Evolutionary conservation across 2,113 vertebrate species (phyloP), one percentile per base, ranked within the genome.

Genomic region (Syngnathus floridae): DNA sequence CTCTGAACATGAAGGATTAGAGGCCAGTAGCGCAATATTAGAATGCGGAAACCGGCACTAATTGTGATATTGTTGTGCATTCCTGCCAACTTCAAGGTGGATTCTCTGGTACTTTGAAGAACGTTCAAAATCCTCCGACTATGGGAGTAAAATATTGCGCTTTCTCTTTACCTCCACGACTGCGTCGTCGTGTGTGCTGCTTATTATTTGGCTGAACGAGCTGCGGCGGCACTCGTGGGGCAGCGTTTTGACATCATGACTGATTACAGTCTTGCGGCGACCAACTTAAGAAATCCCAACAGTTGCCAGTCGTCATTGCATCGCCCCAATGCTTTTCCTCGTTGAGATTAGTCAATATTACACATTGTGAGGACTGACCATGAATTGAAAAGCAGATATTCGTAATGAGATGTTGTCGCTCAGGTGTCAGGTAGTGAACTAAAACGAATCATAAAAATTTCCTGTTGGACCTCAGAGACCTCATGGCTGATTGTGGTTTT

Each of bases 131-230:
- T 45, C 49, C 51, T 56, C 14, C 2, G 52, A 77, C 65, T 62
- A 75, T 74, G 61, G 64, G 75, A 77, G 66, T 21, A 4, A 6
- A 22, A 12, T 11, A 6, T 12, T 1, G 21, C 8, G 22, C 26
- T 55, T 38, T 16, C 11, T 22, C 38, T n/a, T 38, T 41, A 61
- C 58, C 58, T 55, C 21, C 51, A 81, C 70, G 54, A 70, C 80
- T 72, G 86, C 66, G 66, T 86, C 64, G 78, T 88, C 89, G 84
- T 88, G 51, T 54, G 21, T 14, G 52, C 88, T 87, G 86, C 85
- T 92, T 91, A 91, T 93, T 94, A 92, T 89, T 91, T 91, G 91
- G 88, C 88, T 92, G 92, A 92, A 92, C 88, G 90, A 93, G 90
- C 83, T 75, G 80, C 86, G 90, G 88, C 70, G 77, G 80, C 81